Evolutionary conservation across 2,113 vertebrate genomes (phyloP).

Genomic region (Eira barbara): DNA sequence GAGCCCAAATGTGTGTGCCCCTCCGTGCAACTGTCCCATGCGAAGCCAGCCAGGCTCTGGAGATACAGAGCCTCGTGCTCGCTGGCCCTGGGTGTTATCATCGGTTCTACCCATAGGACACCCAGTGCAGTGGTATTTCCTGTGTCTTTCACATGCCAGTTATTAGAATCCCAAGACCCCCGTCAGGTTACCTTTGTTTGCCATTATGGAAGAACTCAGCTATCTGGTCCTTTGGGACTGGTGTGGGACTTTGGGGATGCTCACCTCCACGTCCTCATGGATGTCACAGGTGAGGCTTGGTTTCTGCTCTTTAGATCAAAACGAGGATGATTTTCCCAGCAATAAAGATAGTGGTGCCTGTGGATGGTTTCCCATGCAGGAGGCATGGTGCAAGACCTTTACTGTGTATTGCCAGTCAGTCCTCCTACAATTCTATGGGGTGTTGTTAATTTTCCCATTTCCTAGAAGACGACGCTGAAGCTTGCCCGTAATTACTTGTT

Average conservation of each 20-base stretch:
- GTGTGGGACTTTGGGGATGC: not conserved
- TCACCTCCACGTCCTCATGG: not conserved
- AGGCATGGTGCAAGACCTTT: not conserved
- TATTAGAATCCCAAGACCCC: not conserved
- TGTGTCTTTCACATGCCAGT: not conserved
- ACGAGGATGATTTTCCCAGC: not conserved
- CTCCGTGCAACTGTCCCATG: fast-evolving
- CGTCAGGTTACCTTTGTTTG: not conserved
- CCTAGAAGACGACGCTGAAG: not conserved
- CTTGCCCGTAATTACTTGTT: not conserved
- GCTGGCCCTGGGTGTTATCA: not conserved
- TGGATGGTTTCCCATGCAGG: not conserved
- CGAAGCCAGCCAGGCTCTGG: not conserved
- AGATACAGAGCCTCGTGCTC: not conserved
- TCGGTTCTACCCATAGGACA: not conserved
- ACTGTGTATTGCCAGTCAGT: not conserved
- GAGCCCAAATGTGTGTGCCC: not conserved
- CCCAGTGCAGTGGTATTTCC: not conserved
- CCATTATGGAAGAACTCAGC: not conserved
- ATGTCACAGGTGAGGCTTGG: not conserved
- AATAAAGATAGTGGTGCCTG: not conserved
- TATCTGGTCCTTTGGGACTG: not conserved
- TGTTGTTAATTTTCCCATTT: not conserved
- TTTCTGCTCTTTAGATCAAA: not conserved
- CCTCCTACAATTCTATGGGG: not conserved